Percentiles rank a stretch among this genome's conserved stretches.
Evolutionary conservation across 2,113 vertebrate species (phyloP).

Genomic region (Ceyx melanurus): DNA sequence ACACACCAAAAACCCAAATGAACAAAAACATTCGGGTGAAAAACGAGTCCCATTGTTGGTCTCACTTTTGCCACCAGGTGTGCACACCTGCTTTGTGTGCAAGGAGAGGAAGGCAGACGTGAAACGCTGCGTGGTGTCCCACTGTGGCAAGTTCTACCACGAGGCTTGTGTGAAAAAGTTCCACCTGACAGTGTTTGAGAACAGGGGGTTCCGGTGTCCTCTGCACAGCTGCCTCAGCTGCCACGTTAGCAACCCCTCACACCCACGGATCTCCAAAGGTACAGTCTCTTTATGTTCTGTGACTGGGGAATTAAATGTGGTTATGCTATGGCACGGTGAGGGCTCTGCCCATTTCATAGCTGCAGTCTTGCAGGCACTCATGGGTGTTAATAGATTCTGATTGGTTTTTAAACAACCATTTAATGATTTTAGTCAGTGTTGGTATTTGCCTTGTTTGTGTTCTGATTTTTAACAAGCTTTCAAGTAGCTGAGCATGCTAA

Average conservation of each 20-base stretch:
- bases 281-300: not conserved
- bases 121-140: constrained; percentile 87
- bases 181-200: constrained; percentile 88
- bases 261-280: constrained; percentile 89
- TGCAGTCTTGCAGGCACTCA: not conserved
- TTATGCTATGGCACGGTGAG: not conserved
- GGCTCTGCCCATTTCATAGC: not conserved
- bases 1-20: no score
- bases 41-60: not conserved
- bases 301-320: not conserved
- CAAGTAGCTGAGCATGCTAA: not conserved
- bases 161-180: constrained; percentile 87
- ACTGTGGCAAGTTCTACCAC: constrained; percentile 96
- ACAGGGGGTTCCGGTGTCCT: constrained; percentile 93
- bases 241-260: constrained; percentile 83
- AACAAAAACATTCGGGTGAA: not conserved
- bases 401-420: not conserved
- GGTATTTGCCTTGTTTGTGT: not conserved
- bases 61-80: constrained; percentile 71
- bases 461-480: not conserved
- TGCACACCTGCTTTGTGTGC: constrained; percentile 90
- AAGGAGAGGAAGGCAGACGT: constrained; percentile 85
- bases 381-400: not conserved
- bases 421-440: not conserved
- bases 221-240: constrained; percentile 94